Percentiles rank a stretch among this genome's conserved stretches.
These are phyloP conservation scores for Atethmia centrago DNA, from an alignment of 2,888 invertebrate genomes.

Conservation along the genomic window DNA sequence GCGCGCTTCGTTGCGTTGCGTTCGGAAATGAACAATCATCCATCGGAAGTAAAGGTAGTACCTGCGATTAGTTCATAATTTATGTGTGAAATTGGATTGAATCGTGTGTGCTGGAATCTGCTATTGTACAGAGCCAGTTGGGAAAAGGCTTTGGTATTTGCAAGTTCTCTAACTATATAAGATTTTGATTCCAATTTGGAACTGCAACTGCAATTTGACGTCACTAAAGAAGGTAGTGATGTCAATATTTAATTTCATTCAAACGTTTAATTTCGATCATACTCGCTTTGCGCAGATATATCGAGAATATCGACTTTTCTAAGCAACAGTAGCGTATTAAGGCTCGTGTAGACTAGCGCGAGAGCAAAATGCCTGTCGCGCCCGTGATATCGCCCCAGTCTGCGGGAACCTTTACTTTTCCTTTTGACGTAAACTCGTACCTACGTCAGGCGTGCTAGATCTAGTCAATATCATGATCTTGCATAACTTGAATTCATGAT, in stretches of 20 bases:
- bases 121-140: background rate
- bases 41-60: conserved; percentile 79
- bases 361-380: no score
- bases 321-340: background rate
- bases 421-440: conserved; percentile 7
- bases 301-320: background rate
- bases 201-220: background rate
- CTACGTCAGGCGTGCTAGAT: conserved; percentile 10
- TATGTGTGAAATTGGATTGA: conserved; percentile 76
- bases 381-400: no score
- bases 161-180: background rate
- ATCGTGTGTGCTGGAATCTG: conserved; percentile 27
- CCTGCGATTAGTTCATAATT: conserved; percentile 74
- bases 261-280: background rate
- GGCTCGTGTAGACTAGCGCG: no score
- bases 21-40: conserved; percentile 84
- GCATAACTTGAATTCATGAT: conserved; percentile 12
- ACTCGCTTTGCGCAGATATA: background rate
- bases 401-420: no score
- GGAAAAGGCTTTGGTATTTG: background rate
- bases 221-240: background rate
- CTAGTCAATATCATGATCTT: conserved; percentile 19
- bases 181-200: conserved; percentile 4
- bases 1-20: conserved; percentile 74
- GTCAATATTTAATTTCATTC: background rate